A percentile compares a stretch with the other conserved stretches of the same genome.
Evolutionary conservation across 2,888 invertebrate genomes (phyloP).

Genomic region (Scaeva pyrastri): DNA sequence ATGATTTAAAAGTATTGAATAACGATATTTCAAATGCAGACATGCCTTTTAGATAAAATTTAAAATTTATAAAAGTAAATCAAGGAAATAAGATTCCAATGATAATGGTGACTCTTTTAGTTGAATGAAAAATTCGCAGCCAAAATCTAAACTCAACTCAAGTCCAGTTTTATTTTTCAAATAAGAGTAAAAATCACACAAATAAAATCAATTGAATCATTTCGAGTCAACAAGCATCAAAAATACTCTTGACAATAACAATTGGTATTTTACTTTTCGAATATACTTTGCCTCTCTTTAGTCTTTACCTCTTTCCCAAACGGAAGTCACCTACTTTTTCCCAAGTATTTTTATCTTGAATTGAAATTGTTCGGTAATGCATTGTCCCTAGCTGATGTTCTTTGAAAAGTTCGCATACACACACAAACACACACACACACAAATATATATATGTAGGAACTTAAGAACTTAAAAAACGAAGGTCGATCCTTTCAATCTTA

Average conservation of each 20-base stretch:
- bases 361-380: constrained; percentile 64
- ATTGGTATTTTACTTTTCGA: constrained; percentile 40
- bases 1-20: no score
- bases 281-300: background rate
- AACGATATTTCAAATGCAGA: no score
- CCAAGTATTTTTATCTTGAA: constrained; percentile 51
- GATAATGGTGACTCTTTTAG: background rate
- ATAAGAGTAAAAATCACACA: background rate
- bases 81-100: background rate
- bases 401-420: constrained; percentile 10
- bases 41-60: no score
- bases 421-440: no score
- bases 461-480: constrained; percentile 10
- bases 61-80: background rate
- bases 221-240: constrained; percentile 37
- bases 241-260: constrained; percentile 19
- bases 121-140: constrained; percentile 20
- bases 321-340: constrained; percentile 16
- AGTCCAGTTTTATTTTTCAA: background rate
- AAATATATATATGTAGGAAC: background rate
- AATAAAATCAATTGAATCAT: constrained; percentile 25
- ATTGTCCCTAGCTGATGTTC: constrained; percentile 32
- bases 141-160: background rate
- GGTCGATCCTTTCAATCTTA: constrained; percentile 25
- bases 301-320: constrained; percentile 5